Base-by-base conservation (phyloP, 1,140 invertebrate species). In the Drosophila rhopaloa region DNA sequence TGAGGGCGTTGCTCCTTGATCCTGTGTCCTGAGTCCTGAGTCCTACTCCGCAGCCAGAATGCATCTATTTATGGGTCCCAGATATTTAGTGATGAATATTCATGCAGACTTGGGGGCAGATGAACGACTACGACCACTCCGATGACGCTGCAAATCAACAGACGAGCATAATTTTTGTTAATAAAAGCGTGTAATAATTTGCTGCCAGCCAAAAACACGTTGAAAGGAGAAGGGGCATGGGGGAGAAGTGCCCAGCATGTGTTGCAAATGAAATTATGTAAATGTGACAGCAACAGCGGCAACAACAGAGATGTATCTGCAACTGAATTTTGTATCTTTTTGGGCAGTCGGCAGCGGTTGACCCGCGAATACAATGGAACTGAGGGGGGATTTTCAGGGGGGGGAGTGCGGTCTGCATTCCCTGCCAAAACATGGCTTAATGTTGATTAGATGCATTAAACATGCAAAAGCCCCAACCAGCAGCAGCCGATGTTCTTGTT, bases 251-350 rank as follows among this genome's bases (percentile, higher is more conserved):
- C 19, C 19, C 50, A 19, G 11, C 32, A 41, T 76, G 60, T 83
- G 83, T 76, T 88, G 84, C 83, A 79, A 88, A 89, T 89, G 76
- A 83, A 83, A 88, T 88, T 88, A 88, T 88, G 83, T 89, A 89
- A 88, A 89, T 88, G 83, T 83, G 83, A 78, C 83, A 79, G 81
- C 57, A 68, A 66, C 84, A 77, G 73, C 60, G 60, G 63, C 59
- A 57, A 47, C 37, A 53, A 51, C 70, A 46, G 46, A 55, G 48
- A 62, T 81, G 62, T 53, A 58, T 79, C 43, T 81, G 54, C 51
- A 74, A 57, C 62, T 60, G 59, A 71, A 50, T 70, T 71, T 58
- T 73, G 73, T 70, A 61, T 58, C 65, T 71, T 50, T 46, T 74
- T 53, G 41, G 48, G 50, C 51, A 38, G 40, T 13, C n/a, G 48